Evolutionary conservation across 2,888 invertebrate genomes (phyloP).

Genomic region (Pandemis corylana): DNA sequence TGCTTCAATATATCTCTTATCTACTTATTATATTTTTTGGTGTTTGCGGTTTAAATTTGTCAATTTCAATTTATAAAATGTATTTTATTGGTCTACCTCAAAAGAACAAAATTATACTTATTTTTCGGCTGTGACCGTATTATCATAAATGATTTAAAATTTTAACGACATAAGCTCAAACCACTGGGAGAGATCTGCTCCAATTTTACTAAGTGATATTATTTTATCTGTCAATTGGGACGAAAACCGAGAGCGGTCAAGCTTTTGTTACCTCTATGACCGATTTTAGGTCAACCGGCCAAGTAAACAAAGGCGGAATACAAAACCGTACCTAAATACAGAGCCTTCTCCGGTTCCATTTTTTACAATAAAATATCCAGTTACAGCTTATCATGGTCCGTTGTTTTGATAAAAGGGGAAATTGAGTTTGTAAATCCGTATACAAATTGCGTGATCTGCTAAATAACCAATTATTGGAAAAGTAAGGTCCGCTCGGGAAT

Average conservation of each 20-base stretch:
- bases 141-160: no score
- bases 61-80: neutral
- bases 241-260: constrained; percentile 29
- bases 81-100: no score
- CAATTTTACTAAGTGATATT: neutral
- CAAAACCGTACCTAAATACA: constrained; percentile 45
- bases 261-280: constrained; percentile 46
- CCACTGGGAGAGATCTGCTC: neutral
- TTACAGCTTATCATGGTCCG: constrained; percentile 29
- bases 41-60: neutral
- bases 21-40: neutral
- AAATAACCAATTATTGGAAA: constrained; percentile 33
- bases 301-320: constrained; percentile 50
- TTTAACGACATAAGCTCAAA: neutral
- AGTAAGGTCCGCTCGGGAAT: constrained; percentile 10
- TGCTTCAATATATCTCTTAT: neutral
- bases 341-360: constrained; percentile 40
- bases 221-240: constrained; percentile 15
- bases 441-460: constrained; percentile 19
- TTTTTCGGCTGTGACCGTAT: no score
- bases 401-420: constrained; percentile 26
- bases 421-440: constrained; percentile 20
- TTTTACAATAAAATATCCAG: constrained; percentile 28
- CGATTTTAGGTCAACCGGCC: constrained; percentile 49
- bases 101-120: neutral